Conservation (phyloP, 2,888 invertebrate genomes). For the Oligia latruncula region DNA sequence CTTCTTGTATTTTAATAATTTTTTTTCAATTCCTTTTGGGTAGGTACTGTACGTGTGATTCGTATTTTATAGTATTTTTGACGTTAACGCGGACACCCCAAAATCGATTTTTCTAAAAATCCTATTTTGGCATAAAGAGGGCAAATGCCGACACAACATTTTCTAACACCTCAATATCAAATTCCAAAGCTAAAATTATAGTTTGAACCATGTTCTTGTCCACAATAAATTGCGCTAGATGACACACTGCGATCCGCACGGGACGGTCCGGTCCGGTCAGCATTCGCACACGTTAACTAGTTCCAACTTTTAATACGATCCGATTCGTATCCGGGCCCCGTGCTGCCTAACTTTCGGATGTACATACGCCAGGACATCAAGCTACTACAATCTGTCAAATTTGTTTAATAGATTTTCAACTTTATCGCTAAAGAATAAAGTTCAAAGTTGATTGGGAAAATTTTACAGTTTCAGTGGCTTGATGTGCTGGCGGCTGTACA, state of each 20-base stretch:
- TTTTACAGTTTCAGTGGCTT: too few relatives aligned
- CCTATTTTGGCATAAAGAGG: too few relatives aligned
- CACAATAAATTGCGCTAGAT: conserved; percentile 19
- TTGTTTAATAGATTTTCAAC: too few relatives aligned
- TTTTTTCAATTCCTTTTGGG: background rate
- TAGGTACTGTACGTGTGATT: background rate
- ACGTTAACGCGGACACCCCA: background rate
- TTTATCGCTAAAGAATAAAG: too few relatives aligned
- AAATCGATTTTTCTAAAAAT: background rate
- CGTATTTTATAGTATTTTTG: background rate
- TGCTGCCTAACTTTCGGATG: conserved; percentile 19
- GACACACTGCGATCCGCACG: conserved; percentile 31
- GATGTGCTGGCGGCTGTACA: background rate
- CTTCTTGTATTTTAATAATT: background rate
- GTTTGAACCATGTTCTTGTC: conserved; percentile 1
- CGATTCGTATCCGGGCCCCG: conserved; percentile 48
- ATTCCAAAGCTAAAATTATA: conserved; percentile 1
- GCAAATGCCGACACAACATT: background rate
- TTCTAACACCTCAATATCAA: background rate
- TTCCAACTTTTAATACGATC: conserved; percentile 71
- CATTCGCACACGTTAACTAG: conserved; percentile 48
- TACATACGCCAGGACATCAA: background rate
- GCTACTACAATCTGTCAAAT: too few relatives aligned
- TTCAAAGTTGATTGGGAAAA: too few relatives aligned
- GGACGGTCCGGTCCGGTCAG: conserved; percentile 28